Evolutionary conservation across 2,888 invertebrate species (phyloP), one percentile per base, ranked within the genome.

Genomic region (Mimumesa dahlbomi): DNA sequence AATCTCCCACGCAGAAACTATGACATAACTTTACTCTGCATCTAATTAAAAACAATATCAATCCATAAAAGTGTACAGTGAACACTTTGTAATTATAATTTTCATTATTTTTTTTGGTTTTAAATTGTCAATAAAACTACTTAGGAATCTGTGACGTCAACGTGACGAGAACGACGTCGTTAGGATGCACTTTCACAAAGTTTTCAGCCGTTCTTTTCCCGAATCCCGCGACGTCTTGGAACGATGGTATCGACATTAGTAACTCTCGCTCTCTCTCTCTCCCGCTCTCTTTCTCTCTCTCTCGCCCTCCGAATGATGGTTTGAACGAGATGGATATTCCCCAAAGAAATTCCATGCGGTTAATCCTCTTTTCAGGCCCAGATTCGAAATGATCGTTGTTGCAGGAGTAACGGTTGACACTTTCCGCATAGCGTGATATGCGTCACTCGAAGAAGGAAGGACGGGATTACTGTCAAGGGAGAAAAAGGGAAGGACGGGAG

Each of bases 321-420:
- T 64, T 75, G 49, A 76, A 82, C 61, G 75, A 76, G 75, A 68
- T 65, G 73, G 62, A 69, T 73, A 75, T 68, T 58, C 63, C 77
- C 78, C 80, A 77, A 82, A 77, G 76, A 81, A 83, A 77, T 78
- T 82, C 85, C 86, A 86, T 85, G 86, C 86, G 73, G 82, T 86
- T 86, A 86, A 82, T 85, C 79, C 73, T 81, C 69, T 73, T 67
- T 59, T 75, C 73, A 77, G 75, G 69, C 74, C 72, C 73, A 72
- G 68, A 75, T 68, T 76, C 66, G 59, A 31, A 63, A 59, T 54
- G 57, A 58, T 21, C 58, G 56, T 64, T 64, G 49, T 43, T 46
- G 70, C 46, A 62, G 61, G 45, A 61, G 21, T 61, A 50, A 46
- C 13, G 48, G 48, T 49, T 49, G 53, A 36, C 25, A 21, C 42